Conservation (phyloP, 1,140 invertebrate genomes). For the Lamellibrachia luymesi region DNA sequence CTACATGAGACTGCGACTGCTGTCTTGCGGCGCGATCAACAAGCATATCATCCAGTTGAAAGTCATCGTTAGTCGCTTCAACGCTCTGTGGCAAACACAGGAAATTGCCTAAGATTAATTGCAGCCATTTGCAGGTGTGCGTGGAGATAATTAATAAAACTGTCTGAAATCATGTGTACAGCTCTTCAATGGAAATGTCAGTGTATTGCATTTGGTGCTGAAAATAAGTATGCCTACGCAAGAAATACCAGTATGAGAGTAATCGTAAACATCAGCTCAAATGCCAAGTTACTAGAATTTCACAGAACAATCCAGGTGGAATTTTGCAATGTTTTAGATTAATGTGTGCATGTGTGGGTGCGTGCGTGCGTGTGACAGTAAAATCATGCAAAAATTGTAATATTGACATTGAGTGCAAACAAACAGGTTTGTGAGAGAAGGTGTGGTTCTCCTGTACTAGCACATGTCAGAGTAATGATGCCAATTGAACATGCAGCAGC, state of each 20-base stretch:
- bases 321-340: not conserved
- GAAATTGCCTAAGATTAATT: not conserved
- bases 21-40: conserved; percentile 70
- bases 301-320: not conserved
- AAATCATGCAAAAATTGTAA: not conserved
- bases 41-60: conserved; percentile 85
- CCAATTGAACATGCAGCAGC: no score
- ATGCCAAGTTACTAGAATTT: not conserved
- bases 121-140: no score
- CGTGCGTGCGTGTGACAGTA: not conserved
- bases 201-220: not conserved
- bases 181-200: not conserved
- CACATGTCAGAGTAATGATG: no score
- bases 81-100: not conserved
- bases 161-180: not conserved
- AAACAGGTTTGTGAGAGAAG: not conserved
- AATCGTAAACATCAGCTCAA: not conserved
- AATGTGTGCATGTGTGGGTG: not conserved
- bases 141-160: not conserved
- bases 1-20: conserved; percentile 65
- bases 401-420: not conserved
- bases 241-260: not conserved
- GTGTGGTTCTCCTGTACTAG: no score
- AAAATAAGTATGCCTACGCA: not conserved
- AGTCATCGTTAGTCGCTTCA: conserved; percentile 62